Evolutionary conservation across 2,113 vertebrate species (phyloP).

Genomic region (Coptodon bakossiorum): DNA sequence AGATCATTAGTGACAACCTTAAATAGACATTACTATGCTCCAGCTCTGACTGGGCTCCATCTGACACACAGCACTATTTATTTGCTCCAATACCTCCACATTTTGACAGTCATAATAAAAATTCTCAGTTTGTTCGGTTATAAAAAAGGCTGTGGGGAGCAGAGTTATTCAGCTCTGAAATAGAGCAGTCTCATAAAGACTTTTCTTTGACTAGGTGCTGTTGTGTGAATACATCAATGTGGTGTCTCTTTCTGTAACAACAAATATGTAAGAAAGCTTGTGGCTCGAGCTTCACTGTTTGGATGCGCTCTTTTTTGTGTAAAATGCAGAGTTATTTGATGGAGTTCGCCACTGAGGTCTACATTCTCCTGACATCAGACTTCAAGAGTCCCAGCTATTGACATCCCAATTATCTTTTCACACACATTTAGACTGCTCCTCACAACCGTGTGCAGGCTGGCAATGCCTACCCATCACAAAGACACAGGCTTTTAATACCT

Average conservation of each 20-base stretch:
- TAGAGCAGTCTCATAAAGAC: not conserved
- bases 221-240: not conserved
- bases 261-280: not conserved
- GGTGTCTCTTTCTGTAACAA: not conserved
- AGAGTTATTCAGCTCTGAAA: conserved; percentile 17
- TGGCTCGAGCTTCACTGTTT: not conserved
- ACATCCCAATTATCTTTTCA: conserved; percentile 31
- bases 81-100: conserved; percentile 3
- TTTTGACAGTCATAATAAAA: conserved; percentile 32
- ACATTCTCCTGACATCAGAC: not conserved
- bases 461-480: not conserved
- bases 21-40: not conserved
- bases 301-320: not conserved
- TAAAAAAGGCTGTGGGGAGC: not conserved
- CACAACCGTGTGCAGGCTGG: conserved; percentile 1
- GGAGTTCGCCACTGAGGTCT: not conserved
- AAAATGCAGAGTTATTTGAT: not conserved
- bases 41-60: not conserved
- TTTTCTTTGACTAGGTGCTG: not conserved
- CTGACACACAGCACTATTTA: conserved; percentile 10
- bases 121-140: not conserved
- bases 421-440: not conserved
- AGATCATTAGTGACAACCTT: conserved; percentile 3
- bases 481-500: not conserved
- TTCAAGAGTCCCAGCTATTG: not conserved